Evolutionary conservation across 2,888 invertebrate genomes (phyloP), one percentile per base, ranked within the genome.

Genomic region (Suillia variegata): DNA sequence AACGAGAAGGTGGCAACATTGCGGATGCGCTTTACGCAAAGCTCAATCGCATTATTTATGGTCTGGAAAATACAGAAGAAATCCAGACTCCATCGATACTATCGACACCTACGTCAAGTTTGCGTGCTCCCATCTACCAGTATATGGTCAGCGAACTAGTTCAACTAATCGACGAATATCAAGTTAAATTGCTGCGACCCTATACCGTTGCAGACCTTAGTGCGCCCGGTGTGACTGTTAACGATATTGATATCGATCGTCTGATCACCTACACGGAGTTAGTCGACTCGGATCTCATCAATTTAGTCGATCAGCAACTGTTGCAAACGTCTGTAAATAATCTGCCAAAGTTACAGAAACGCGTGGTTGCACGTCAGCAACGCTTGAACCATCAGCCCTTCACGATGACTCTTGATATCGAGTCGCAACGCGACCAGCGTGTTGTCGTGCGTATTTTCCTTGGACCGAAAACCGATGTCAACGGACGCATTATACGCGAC

Each of bases 121-220:
- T 89, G 33, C 87, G 90, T 62, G 91, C 91, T 73, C 90, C 91
- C 15, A 84, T 88, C 15, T 90, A 89, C 83, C 90, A 87, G 3
- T 17, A 52, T 75, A 85, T 87, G 67, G 79, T 90, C 17, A 86
- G 86, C 68, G 86, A 88, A 71, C 84, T 88, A 61, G 74, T 85
- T 24, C 75, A 83, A 31, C 79, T 88, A 47, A 87, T 88, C 83
- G 76, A 80, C 12, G 73, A 80, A 52, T 89, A 87, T 84, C 85
- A 86, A 62, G n/a, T n/a, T n/a, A 71, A 83, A 51, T 75, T 83
- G 52, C 81, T 89, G 26, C 84, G 85, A 24, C 71, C 79, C 0
- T 89, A 91, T 83, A 86, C 84, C 52, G 80, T 77, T 47, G 84
- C 86, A 60, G 86, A 89, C 61, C 79, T 90, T 22, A 70, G 82